Base-by-base conservation (phyloP, 1,140 invertebrate species). In the Lamellibrachia luymesi region DNA sequence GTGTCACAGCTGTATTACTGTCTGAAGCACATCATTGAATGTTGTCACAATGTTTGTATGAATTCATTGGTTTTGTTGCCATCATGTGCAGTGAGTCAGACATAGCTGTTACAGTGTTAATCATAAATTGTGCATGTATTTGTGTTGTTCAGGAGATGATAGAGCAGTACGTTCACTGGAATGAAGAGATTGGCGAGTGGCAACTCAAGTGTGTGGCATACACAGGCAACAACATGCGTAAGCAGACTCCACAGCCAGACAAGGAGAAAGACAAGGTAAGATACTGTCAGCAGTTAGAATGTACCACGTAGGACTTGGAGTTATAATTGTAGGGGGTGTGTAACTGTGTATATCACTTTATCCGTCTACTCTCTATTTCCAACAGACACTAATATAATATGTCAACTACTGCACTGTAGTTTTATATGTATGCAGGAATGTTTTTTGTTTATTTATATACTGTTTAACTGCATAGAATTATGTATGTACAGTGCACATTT, bases 121-220 rank as follows among this genome's bases (percentile, higher is more conserved):
- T 38, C 38, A 38, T 38, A 38, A 38, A 38, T 38, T 38, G 38
- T 38, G 64, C 17, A 17, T 17, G 52, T 56, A 17, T 80, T 80
- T 80, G 64, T 80, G 64, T 80, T 50, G 94, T 95, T n/a, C 95
- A 98, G 97, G 98, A 98, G 93, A 97, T 99, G 96, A 98, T 99
- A 93, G 98, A 99, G 95, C 97, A 98, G 94, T 98, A 99, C 96
- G 98, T 98, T 25, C 97, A 98, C 95, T 99, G 99, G 98, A 99
- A 99, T 97, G 98, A 99, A 96, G 99, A 99, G 95, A 98, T 99
- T 91, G 99, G 99, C 27, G 99, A 99, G 96, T 99, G 99, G 98
- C 98, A 99, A 96, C 97, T 99, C 17, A 98, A 98, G 95, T 99
- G 99, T 96, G 98, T 99, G 2, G 99, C 99, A 0, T 99, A 99